phyloP scores from a whole-genome alignment of 2,797 vertebrate species.

The Acanthurus leucopareius region DNA sequence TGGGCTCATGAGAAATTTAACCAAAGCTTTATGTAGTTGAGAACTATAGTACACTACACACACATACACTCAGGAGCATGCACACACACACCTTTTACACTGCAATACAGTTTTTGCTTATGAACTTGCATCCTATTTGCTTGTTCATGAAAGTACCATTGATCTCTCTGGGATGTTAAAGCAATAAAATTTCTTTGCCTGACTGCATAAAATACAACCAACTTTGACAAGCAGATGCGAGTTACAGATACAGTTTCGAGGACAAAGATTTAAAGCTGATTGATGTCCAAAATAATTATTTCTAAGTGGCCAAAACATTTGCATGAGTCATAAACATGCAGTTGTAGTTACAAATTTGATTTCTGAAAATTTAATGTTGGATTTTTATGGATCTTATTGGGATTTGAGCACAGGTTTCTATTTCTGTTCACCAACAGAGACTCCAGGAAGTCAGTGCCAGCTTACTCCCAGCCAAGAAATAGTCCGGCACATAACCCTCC shows the following conservation, averaged over 20 bases:
- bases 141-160: background rate
- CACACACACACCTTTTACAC: conserved; percentile 45
- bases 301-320: background rate
- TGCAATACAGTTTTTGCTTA: conserved; percentile 17
- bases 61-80: conserved; percentile 27
- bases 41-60: conserved; percentile 36
- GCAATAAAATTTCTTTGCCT: background rate
- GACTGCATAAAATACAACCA: conserved; percentile 8
- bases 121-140: conserved; percentile 12
- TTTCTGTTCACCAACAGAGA: background rate
- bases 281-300: background rate
- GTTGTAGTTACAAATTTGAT: background rate
- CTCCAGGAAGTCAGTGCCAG: background rate
- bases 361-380: background rate
- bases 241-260: background rate
- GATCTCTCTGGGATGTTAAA: conserved; percentile 1
- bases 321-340: background rate
- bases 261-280: background rate
- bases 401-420: background rate
- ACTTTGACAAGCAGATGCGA: conserved; percentile 16
- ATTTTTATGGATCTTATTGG: background rate
- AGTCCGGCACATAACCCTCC: background rate
- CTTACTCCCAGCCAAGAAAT: background rate
- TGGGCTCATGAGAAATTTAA: conserved; percentile 11
- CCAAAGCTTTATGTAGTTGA: conserved; percentile 32